Evolutionary conservation across 2,113 vertebrate genomes (phyloP).

Genomic region (Equus quagga): DNA sequence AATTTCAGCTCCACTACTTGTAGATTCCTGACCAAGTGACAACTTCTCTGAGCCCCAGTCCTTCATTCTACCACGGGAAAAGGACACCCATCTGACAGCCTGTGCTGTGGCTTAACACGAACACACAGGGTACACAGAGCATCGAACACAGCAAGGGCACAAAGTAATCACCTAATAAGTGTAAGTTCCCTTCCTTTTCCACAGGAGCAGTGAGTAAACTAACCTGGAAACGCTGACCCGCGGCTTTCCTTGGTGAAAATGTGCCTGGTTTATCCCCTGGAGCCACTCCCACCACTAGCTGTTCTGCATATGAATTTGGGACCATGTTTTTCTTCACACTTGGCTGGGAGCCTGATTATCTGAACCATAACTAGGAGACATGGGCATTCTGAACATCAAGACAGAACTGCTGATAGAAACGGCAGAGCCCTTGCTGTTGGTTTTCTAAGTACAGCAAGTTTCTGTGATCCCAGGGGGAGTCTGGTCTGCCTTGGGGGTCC

Average conservation of each 20-base stretch:
- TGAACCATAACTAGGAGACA: not conserved
- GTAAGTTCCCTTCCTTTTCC: not conserved
- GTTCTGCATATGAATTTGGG: not conserved
- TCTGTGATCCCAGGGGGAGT: not conserved
- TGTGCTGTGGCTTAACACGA: not conserved
- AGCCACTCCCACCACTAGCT: not conserved
- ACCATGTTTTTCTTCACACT: not conserved
- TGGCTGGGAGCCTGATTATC: slow-evolving; percentile 5
- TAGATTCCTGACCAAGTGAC: not conserved
- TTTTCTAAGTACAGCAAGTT: slow-evolving; percentile 33
- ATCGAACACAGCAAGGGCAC: not conserved
- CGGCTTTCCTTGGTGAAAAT: not conserved
- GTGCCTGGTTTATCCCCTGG: not conserved
- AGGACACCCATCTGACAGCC: no score
- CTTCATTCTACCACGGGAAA: not conserved
- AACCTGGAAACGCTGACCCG: not conserved
- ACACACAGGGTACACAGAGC: not conserved
- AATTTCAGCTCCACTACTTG: not conserved
- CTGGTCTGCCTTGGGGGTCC: not conserved
- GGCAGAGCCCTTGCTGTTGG: not conserved
- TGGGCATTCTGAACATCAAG: not conserved
- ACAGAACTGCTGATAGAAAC: slow-evolving; percentile 12
- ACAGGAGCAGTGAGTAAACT: not conserved
- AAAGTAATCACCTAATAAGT: not conserved
- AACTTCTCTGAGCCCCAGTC: not conserved